phyloP scores from a whole-genome alignment of 1,140 invertebrate genomes.

The Drosophila triauraria region DNA sequence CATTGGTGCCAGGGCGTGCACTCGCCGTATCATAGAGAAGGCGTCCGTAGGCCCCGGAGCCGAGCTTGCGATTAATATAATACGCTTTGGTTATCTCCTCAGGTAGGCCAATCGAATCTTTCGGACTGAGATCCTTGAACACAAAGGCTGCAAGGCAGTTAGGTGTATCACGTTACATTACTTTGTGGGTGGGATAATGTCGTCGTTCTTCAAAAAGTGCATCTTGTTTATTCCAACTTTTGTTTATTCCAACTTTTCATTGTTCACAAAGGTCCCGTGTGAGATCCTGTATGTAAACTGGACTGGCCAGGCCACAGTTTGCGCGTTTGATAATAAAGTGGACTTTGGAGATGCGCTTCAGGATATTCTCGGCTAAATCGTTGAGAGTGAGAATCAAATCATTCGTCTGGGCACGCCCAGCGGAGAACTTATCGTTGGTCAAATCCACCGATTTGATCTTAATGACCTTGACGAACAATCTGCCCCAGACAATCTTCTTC shows the following conservation, averaged over 20 bases:
- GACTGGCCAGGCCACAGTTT: conserved; percentile 76
- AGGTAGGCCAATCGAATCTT: conserved; percentile 88
- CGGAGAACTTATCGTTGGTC: conserved; percentile 74
- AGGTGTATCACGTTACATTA: conserved; percentile 44
- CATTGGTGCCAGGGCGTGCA: conserved; percentile 85
- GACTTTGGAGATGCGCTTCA: conserved; percentile 81
- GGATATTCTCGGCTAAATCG: conserved; percentile 78
- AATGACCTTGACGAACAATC: conserved; percentile 80
- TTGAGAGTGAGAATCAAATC: conserved; percentile 75
- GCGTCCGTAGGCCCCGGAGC: conserved; percentile 92
- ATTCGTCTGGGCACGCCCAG: conserved; percentile 75
- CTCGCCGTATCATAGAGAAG: conserved; percentile 89
- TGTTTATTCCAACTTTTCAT: conserved; percentile 61
- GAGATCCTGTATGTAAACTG: conserved; percentile 86
- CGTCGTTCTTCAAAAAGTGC: conserved; percentile 87
- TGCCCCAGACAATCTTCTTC: conserved; percentile 80
- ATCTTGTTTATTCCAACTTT: conserved; percentile 88
- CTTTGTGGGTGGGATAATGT: conserved; percentile 87
- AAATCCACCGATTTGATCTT: conserved; percentile 82
- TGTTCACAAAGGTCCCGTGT: conserved; percentile 91
- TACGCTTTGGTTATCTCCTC: conserved; percentile 88
- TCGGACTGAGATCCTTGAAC: conserved; percentile 88
- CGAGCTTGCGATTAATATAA: conserved; percentile 89
- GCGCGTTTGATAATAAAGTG: conserved; percentile 77
- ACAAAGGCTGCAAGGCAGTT: conserved; percentile 88